Evolutionary conservation across 2,888 invertebrate species (phyloP).

Genomic region (Mimachlamys varia): DNA sequence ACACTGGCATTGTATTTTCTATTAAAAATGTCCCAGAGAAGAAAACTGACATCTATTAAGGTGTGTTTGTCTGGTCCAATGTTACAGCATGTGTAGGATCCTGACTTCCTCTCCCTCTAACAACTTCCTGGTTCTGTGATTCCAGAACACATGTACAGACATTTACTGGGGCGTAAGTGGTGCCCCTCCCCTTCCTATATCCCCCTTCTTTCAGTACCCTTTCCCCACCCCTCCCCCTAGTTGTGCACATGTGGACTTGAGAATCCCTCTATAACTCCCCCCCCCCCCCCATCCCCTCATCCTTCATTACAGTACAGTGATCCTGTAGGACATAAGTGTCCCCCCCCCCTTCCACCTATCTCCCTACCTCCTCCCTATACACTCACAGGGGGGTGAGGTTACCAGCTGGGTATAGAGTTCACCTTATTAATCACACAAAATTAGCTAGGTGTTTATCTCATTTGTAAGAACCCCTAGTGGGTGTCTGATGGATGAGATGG

Average conservation of each 20-base stretch:
- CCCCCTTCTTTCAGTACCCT: background rate
- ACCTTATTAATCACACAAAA: slow-evolving; percentile 22
- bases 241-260: background rate
- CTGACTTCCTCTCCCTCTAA: background rate
- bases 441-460: slow-evolving; percentile 31
- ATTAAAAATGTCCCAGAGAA: background rate
- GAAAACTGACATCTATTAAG: background rate
- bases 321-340: too few species aligned
- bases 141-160: slow-evolving; percentile 28
- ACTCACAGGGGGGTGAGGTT: background rate
- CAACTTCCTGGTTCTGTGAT: background rate
- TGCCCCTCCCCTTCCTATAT: background rate
- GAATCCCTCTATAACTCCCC: background rate
- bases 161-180: slow-evolving; percentile 7
- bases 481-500: background rate
- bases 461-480: background rate
- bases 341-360: too few species aligned
- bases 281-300: background rate
- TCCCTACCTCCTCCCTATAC: too few species aligned
- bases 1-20: background rate
- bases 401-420: background rate
- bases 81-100: background rate
- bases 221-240: background rate
- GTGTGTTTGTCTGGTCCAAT: background rate
- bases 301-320: too few species aligned